Evolutionary conservation across 2,888 invertebrate genomes (phyloP).

Genomic region (Hirtodrosophila duncani): DNA sequence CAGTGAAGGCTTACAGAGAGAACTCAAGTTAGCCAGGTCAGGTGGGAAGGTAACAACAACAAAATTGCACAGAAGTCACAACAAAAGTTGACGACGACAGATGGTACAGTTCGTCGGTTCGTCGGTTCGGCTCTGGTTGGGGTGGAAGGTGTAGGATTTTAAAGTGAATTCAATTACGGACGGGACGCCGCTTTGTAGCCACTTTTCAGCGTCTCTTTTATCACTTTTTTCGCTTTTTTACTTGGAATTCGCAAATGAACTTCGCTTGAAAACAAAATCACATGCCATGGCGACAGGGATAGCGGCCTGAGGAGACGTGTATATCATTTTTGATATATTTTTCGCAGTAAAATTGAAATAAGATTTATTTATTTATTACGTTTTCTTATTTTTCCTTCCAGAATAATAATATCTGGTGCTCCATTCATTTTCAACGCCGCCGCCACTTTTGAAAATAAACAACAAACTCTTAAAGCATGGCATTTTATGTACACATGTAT

Average conservation of each 20-base stretch:
- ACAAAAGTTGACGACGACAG: conserved; percentile 8
- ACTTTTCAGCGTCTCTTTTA: conserved; percentile 26
- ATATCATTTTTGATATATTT: conserved; percentile 65
- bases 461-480: conserved; percentile 47
- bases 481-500: too few relatives aligned
- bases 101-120: conserved; percentile 8
- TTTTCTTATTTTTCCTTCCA: conserved; percentile 38
- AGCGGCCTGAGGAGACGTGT: conserved; percentile 64
- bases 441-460: conserved; percentile 54
- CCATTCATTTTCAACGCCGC: too few relatives aligned
- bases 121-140: background rate
- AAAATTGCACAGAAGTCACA: conserved; percentile 28
- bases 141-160: conserved; percentile 52
- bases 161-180: conserved; percentile 68
- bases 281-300: conserved; percentile 45
- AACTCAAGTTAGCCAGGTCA: conserved; percentile 1
- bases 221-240: conserved; percentile 42
- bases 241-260: conserved; percentile 72
- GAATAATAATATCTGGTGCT: conserved; percentile 12
- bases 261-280: conserved; percentile 73
- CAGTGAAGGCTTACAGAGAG: background rate
- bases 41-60: conserved; percentile 11
- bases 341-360: conserved; percentile 70
- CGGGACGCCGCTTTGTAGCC: conserved; percentile 27
- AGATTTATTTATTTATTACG: conserved; percentile 72